These are phyloP conservation scores for Philereme transversata DNA, from an alignment of 2,888 invertebrate genomes.

Conservation along the genomic window DNA sequence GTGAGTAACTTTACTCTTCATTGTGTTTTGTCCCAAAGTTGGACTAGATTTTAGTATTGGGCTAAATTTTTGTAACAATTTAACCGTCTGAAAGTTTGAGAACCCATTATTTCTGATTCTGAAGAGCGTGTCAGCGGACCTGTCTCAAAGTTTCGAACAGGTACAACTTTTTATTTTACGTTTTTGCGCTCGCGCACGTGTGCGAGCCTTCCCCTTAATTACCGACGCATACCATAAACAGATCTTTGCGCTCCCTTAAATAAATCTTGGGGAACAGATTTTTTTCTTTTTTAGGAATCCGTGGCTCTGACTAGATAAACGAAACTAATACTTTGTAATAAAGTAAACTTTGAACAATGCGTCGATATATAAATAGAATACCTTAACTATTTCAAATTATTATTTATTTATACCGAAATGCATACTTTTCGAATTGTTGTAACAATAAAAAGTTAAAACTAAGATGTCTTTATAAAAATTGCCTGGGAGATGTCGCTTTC, in stretches of 20 bases:
- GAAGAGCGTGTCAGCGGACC: conserved; percentile 79
- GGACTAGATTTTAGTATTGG: too few relatives aligned
- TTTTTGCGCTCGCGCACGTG: conserved; percentile 81
- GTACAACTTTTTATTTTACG: conserved; percentile 77
- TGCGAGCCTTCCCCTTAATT: conserved; percentile 81
- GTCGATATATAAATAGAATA: too few relatives aligned
- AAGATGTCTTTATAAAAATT: too few relatives aligned
- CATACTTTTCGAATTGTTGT: too few relatives aligned
- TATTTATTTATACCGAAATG: too few relatives aligned
- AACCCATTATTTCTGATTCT: conserved; percentile 51
- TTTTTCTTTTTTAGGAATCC: conserved; percentile 63
- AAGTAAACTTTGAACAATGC: too few relatives aligned
- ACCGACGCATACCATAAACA: conserved; percentile 84
- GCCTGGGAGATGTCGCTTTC: too few relatives aligned
- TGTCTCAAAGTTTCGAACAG: conserved; percentile 76
- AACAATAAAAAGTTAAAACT: too few relatives aligned
- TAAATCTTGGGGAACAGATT: conserved; percentile 71
- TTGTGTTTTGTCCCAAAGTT: too few relatives aligned
- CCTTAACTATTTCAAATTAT: too few relatives aligned
- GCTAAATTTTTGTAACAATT: conserved; percentile 28
- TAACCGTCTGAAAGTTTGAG: conserved; percentile 58
- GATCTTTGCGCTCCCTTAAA: conserved; percentile 84
- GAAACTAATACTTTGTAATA: too few relatives aligned
- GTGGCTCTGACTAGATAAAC: neutral
- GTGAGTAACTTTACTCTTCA: too few relatives aligned